Evolutionary conservation across 2,888 invertebrate genomes (phyloP).

Genomic region (Xanthia icteritia): DNA sequence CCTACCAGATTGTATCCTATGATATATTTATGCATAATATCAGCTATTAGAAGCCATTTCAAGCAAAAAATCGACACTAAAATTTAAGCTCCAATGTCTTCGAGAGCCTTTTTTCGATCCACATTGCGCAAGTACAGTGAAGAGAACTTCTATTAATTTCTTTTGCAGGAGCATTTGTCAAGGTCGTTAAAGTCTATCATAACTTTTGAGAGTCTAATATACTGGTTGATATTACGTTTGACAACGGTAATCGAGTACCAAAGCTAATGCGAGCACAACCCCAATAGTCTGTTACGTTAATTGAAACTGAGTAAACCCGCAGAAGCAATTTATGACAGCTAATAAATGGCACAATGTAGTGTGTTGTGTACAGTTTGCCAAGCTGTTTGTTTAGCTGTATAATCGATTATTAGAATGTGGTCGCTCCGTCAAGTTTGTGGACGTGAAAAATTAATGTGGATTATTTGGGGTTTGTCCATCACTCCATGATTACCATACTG

Average conservation of each 20-base stretch:
- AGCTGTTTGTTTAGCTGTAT: slow-evolving; percentile 74
- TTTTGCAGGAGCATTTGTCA: too few relatives aligned
- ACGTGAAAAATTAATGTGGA: slow-evolving; percentile 50
- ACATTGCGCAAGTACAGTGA: too few relatives aligned
- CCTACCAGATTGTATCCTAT: too few relatives aligned
- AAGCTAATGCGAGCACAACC: slow-evolving; percentile 68
- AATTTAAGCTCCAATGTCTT: too few relatives aligned
- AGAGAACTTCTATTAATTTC: too few relatives aligned
- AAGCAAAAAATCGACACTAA: too few relatives aligned
- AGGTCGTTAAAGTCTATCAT: background rate
- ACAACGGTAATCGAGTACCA: slow-evolving; percentile 63
- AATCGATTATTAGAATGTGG: slow-evolving; percentile 65
- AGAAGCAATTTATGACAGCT: slow-evolving; percentile 81
- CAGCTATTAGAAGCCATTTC: too few relatives aligned
- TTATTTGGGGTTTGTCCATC: slow-evolving; percentile 18
- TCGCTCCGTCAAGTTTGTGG: slow-evolving; percentile 48
- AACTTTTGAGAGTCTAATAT: slow-evolving; percentile 29
- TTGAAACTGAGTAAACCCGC: slow-evolving; percentile 81
- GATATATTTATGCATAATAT: too few relatives aligned
- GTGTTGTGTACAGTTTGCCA: slow-evolving; percentile 70
- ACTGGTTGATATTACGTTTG: slow-evolving; percentile 46
- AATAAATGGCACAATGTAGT: slow-evolving; percentile 72
- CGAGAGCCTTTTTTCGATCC: too few relatives aligned
- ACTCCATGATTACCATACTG: slow-evolving; percentile 24
- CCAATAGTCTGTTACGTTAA: slow-evolving; percentile 69